phyloP scores from a whole-genome alignment of 2,113 vertebrate species.

The Pyrgilauda ruficollis region DNA sequence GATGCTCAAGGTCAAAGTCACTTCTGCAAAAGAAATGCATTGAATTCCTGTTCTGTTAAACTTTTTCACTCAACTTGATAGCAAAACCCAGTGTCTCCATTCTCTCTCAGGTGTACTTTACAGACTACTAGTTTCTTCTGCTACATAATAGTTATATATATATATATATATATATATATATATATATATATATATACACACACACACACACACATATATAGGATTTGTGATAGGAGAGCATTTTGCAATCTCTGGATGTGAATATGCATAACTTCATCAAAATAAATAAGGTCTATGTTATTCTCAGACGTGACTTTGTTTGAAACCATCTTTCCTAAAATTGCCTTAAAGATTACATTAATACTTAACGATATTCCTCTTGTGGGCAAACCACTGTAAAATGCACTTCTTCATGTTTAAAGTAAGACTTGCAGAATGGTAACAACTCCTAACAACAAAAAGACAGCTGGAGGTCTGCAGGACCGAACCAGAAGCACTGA shows the following conservation, averaged over 20 bases:
- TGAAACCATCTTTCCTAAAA: neutral
- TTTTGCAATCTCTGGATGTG: neutral
- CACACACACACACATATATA: neutral
- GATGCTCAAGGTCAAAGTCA: neutral
- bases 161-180: neutral
- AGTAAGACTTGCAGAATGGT: neutral
- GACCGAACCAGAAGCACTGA: neutral
- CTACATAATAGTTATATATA: neutral
- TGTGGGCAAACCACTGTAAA: neutral
- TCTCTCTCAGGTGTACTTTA: neutral
- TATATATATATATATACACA: neutral
- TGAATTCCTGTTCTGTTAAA: neutral
- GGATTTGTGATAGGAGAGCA: neutral
- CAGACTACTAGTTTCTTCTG: neutral
- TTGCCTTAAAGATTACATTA: neutral
- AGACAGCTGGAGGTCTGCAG: neutral
- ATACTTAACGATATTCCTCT: neutral
- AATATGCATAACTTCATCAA: neutral
- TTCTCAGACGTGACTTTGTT: neutral
- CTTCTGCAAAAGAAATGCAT: neutral
- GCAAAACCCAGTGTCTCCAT: neutral
- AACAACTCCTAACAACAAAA: neutral
- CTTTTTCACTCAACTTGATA: neutral
- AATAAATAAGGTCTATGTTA: neutral
- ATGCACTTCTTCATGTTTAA: neutral